Base-by-base conservation (phyloP, 2,113 vertebrate genomes). In the Gobius niger region DNA sequence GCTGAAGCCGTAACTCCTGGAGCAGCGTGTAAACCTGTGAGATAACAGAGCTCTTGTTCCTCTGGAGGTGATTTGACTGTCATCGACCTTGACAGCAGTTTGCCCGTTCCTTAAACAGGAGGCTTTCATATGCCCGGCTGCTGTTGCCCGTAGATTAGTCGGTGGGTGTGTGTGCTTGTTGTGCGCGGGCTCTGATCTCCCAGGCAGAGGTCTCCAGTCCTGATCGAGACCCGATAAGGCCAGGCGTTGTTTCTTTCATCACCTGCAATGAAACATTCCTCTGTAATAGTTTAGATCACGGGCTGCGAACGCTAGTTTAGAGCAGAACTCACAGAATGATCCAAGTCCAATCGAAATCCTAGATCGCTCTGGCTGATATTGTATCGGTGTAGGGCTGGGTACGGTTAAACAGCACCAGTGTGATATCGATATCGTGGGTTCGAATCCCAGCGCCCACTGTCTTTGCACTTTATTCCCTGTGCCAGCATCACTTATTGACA, bases 261-360 rank as follows among this genome's bases (percentile, higher is more conserved):
- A 67, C 94, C 87, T 88, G 65, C 93, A 92, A 95, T 94, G 91
- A 95, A 93, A 95, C 94, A 95, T 95, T 96, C 94, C 94, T 93
- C 74, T 74, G 70, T 94, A 94, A 95, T 94, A 91, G 91, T 94
- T 83, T 57, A 81, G 87, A 87, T 84, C 73, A 65, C 67, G 54
- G 78, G 72, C 76, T 72, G 68, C 72, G 75, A 73, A 70, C 80
- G 67, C 67, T 34, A 49, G 63, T 60, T 70, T 67, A 80, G 80
- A 73, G 0, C 16, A 34, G 24, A 34, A 34, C 24, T 4, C 5
- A 3, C 24, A 34, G 2, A 34, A 34, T 34, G 5, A 34, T 34
- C 24, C 0, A 3, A 34, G 24, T 34, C 24, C 24, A 4, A 34
- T 34, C 24, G 2, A 34, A 34, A 34, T 24, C 3, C 1, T 24